A percentile compares a stretch with the other conserved stretches of the same genome.
Conservation (phyloP, 2,888 invertebrate species). For the Melanargia galathea region DNA sequence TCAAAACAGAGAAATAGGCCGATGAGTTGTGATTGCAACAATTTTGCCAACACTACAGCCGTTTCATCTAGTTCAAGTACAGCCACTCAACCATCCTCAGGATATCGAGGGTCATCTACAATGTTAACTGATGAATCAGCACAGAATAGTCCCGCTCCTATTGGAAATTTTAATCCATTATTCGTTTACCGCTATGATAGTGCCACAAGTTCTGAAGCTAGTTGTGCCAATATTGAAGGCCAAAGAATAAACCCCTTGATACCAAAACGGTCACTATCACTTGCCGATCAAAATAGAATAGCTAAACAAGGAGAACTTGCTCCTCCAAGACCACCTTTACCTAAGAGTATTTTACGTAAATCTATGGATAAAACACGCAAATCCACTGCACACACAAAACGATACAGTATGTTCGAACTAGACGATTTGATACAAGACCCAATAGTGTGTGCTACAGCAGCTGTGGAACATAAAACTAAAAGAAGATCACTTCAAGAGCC, state of each 20-base stretch:
- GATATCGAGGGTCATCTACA: conserved; percentile 93
- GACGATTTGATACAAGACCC: conserved; percentile 81
- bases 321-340: conserved; percentile 87
- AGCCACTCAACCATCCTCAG: conserved; percentile 91
- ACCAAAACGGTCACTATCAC: conserved; percentile 86
- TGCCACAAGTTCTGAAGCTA: conserved; percentile 87
- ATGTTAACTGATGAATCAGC: conserved; percentile 89
- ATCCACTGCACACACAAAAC: conserved; percentile 80
- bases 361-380: conserved; percentile 81
- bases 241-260: conserved; percentile 78
- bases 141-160: conserved; percentile 85
- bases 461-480: conserved; percentile 82
- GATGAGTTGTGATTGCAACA: conserved; percentile 83
- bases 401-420: conserved; percentile 92
- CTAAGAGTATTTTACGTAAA: conserved; percentile 87
- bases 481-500: conserved; percentile 90
- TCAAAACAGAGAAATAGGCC: conserved; percentile 83
- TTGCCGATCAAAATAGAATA: conserved; percentile 78
- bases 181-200: conserved; percentile 93
- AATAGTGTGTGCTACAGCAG: conserved; percentile 68
- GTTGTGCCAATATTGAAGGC: conserved; percentile 83
- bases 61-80: conserved; percentile 87
- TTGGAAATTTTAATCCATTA: conserved; percentile 85
- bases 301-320: conserved; percentile 77
- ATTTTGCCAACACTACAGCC: conserved; percentile 79